These are phyloP conservation scores for Montipora foliosa DNA, from an alignment of 64 coral and sea anemone species.

Conservation along the genomic window DNA sequence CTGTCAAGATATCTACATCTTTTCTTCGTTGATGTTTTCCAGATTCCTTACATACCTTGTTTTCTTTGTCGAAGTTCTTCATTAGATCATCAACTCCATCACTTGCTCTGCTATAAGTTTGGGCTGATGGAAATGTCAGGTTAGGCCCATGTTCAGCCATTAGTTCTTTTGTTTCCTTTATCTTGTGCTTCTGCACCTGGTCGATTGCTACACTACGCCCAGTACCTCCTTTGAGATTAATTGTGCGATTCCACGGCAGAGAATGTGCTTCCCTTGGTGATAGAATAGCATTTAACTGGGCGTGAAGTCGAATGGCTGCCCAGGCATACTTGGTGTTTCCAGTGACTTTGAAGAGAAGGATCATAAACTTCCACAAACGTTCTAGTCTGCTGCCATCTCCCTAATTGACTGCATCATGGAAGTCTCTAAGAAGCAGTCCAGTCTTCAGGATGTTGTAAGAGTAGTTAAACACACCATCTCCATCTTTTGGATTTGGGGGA, in stretches of 20 bases:
- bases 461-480: slow-evolving; percentile 64
- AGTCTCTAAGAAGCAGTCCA: slow-evolving; percentile 56
- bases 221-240: slow-evolving; percentile 38
- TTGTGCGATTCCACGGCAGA: slow-evolving; percentile 68
- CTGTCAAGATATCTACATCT: slow-evolving; percentile 24
- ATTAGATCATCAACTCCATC: background rate
- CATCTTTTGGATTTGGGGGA: background rate
- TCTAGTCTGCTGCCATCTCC: slow-evolving; percentile 54
- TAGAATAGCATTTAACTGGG: slow-evolving; percentile 49
- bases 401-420: slow-evolving; percentile 68
- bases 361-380: slow-evolving; percentile 58
- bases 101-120: slow-evolving; percentile 27
- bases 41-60: background rate
- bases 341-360: slow-evolving; percentile 47
- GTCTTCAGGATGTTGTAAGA: background rate
- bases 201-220: slow-evolving; percentile 45
- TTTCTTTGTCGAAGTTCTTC: slow-evolving; percentile 27
- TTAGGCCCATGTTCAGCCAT: slow-evolving; percentile 31
- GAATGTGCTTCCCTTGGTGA: slow-evolving; percentile 58
- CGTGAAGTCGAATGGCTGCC: slow-evolving; percentile 46
- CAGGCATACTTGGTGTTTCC: slow-evolving; percentile 75
- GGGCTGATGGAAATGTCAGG: slow-evolving; percentile 8
- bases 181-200: slow-evolving; percentile 31
- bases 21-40: background rate
- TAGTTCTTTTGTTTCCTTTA: slow-evolving; percentile 34